Evolutionary conservation across 1,140 invertebrate genomes (phyloP), one percentile per base, ranked within the genome.

Genomic region (Caenorhabditis remanei): DNA sequence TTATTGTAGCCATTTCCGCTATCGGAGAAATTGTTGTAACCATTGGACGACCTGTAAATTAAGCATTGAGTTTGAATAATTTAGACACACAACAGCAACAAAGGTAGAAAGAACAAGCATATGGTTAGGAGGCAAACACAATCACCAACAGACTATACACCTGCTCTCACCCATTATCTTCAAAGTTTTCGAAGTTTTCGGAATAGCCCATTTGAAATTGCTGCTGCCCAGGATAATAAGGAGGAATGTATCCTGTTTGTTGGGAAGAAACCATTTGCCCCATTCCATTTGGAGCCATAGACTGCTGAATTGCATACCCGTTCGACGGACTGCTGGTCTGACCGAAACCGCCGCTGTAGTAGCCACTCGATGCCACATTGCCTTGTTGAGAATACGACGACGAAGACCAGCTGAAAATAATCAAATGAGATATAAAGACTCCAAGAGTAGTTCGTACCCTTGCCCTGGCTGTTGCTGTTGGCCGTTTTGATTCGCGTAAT

Each of bases 301-400:
- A n/a, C 40, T 79, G 71, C 53, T 79, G 71, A 79, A 79, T 48
- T 50, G 71, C 71, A 79, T 79, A 79, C 71, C 71, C 71, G 71
- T 79, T 79, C 24, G 71, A 79, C 21, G 71, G 71, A 79, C 46
- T 79, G 50, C 46, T 46, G 71, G 50, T 71, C 24, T 79, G 71
- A 53, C 46, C n/a, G 19, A 79, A 50, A 5, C 65, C 65, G 41
- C 71, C 46, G n/a, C 53, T 79, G 71, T 79, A 79, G 40, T 53
- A 79, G 11, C n/a, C 46, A 46, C 46, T n/a, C 24, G 71, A 8
- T 53, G 71, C 19, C 71, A 79, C 13, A 79, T 50, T 79, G 46
- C 46, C 41, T 50, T 79, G 71, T 79, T 79, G 71, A 50, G 71
- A 79, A 24, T 79, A 79, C 43, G 43, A 50, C n/a, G 71, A 79